These are phyloP conservation scores for Apotomis betuletana DNA, from an alignment of 2,888 invertebrate genomes.

Conservation along the genomic window DNA sequence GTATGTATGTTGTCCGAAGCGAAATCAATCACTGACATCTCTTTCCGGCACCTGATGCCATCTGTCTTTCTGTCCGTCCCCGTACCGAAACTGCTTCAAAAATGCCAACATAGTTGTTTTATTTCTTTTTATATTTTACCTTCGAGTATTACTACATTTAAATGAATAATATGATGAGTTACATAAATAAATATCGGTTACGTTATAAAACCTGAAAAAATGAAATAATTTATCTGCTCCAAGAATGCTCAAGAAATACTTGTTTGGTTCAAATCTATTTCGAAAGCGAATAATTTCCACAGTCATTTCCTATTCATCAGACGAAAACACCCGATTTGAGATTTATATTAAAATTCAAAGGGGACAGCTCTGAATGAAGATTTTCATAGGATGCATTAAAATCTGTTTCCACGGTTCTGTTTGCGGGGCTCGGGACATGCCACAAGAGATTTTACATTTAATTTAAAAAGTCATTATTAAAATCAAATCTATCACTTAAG, in stretches of 20 bases:
- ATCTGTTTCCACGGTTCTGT: slow-evolving; percentile 78
- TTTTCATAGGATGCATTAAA: slow-evolving; percentile 83
- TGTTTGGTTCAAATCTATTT: slow-evolving; percentile 4
- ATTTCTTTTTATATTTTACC: neutral
- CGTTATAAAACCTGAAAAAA: too few relatives aligned
- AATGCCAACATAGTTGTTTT: neutral
- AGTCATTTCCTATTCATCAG: slow-evolving; percentile 66
- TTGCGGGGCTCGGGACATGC: slow-evolving; percentile 54
- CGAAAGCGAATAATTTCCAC: slow-evolving; percentile 63
- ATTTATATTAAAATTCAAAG: slow-evolving; percentile 82
- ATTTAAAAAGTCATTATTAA: neutral
- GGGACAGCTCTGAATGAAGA: slow-evolving; percentile 75
- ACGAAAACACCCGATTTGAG: slow-evolving; percentile 77
- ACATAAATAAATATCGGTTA: too few relatives aligned
- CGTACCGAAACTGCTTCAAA: slow-evolving; percentile 17
- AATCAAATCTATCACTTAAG: too few relatives aligned
- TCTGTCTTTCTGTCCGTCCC: slow-evolving; percentile 50
- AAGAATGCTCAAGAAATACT: neutral
- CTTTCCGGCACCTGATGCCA: slow-evolving; percentile 68
- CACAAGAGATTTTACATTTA: slow-evolving; percentile 17
- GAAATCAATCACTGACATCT: slow-evolving; percentile 72
- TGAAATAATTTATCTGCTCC: too few relatives aligned
- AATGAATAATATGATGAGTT: too few relatives aligned
- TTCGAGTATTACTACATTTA: neutral
- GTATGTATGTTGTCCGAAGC: slow-evolving; percentile 53